Evolutionary conservation across 1,140 invertebrate genomes (phyloP).

Genomic region (Cydia splendana): DNA sequence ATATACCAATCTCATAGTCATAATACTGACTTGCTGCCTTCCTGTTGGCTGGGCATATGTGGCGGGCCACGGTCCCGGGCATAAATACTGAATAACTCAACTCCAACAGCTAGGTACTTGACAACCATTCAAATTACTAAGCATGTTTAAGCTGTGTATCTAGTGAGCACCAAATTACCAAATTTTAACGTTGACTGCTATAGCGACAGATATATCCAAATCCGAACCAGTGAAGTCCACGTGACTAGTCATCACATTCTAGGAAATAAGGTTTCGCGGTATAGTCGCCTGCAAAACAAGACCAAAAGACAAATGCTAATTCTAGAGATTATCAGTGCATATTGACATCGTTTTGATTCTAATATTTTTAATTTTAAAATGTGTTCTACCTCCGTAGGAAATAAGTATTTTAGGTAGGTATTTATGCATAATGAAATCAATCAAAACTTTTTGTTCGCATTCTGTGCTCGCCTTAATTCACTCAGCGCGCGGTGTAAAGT

Average conservation of each 20-base stretch:
- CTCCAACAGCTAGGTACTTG: neutral
- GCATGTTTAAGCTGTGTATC: neutral
- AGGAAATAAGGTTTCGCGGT: no score
- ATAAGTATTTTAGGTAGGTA: neutral
- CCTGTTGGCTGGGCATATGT: neutral
- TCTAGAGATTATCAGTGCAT: no score
- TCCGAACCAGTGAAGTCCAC: no score
- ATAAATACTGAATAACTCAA: conserved; percentile 8
- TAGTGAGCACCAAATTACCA: neutral
- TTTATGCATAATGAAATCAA: neutral
- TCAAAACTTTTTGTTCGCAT: neutral
- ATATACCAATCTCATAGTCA: neutral
- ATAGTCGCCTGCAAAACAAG: no score
- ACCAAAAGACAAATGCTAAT: no score
- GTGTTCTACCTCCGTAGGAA: neutral
- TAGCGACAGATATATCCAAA: neutral
- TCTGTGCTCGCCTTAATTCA: conserved; percentile 11
- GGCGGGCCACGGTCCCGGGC: neutral
- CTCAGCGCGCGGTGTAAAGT: conserved; percentile 10
- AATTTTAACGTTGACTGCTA: neutral
- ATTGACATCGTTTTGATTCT: no score
- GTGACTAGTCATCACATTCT: no score
- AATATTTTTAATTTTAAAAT: neutral
- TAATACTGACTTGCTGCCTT: neutral
- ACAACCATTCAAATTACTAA: neutral